Percentiles rank a stretch among this genome's conserved stretches.
phyloP scores from a whole-genome alignment of 1,140 invertebrate species.

The Drosophila setifemur region DNA sequence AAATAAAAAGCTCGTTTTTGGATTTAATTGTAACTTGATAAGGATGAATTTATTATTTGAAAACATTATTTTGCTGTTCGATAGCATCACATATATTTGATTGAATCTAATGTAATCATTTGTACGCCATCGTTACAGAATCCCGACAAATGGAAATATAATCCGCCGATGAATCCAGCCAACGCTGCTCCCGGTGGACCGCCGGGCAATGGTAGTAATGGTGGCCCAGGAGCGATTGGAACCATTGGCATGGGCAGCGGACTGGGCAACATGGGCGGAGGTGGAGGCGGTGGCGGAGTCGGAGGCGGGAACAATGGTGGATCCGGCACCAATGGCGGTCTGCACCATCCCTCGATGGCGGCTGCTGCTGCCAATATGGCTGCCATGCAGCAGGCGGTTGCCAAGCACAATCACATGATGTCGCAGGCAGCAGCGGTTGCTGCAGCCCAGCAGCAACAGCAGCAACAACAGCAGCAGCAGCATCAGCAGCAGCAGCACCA shows the following conservation, averaged over 20 bases:
- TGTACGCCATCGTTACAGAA: too few relatives aligned
- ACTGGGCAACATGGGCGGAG: constrained; percentile 54
- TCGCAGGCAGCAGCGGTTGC: constrained; percentile 72
- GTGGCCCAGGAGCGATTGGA: constrained; percentile 71
- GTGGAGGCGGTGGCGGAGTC: constrained; percentile 37
- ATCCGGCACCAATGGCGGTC: constrained; percentile 67
- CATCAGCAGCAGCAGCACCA: constrained; percentile 60
- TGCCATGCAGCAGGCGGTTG: constrained; percentile 78
- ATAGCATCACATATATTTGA: too few relatives aligned
- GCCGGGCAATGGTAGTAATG: constrained; percentile 64
- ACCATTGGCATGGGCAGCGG: constrained; percentile 75
- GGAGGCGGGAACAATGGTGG: constrained; percentile 47
- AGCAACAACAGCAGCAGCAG: constrained; percentile 57
- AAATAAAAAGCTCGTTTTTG: too few relatives aligned
- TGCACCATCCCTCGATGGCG: constrained; percentile 77
- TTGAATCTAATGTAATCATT: too few relatives aligned
- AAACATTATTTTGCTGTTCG: too few relatives aligned
- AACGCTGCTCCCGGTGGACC: constrained; percentile 74
- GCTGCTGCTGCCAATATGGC: constrained; percentile 70
- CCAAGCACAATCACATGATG: constrained; percentile 81
- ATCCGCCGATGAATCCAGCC: constrained; percentile 81
- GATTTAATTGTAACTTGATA: too few relatives aligned
- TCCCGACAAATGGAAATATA: constrained; percentile 87
- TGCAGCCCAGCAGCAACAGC: constrained; percentile 69
- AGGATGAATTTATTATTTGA: too few relatives aligned